A percentile compares a stretch with the other conserved stretches of the same genome.
These are phyloP conservation scores for Grallaria varia DNA, from an alignment of 2,113 vertebrate genomes.

Conservation along the genomic window DNA sequence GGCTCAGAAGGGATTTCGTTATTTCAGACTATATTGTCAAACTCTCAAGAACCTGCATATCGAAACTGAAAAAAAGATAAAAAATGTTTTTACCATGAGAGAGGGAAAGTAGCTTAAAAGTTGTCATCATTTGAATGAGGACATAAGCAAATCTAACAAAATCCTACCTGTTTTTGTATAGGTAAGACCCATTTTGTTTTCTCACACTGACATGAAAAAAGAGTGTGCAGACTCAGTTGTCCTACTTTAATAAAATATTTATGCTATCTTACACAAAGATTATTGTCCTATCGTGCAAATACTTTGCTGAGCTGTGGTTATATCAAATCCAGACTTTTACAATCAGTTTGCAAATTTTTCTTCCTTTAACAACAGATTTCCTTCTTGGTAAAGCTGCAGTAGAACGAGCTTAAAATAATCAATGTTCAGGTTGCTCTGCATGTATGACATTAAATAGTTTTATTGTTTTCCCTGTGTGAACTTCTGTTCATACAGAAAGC, in stretches of 20 bases:
- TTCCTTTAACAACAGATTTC: neutral
- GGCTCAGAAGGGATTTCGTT: neutral
- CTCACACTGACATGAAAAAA: neutral
- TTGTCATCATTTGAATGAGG: conserved; percentile 2
- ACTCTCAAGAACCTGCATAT: neutral
- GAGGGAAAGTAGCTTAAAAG: neutral
- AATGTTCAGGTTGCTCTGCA: neutral
- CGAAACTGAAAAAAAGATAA: neutral
- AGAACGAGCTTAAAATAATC: neutral
- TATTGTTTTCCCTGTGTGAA: neutral
- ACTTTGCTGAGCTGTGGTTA: neutral
- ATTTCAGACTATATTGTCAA: neutral
- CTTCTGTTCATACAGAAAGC: neutral
- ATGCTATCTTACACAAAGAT: neutral
- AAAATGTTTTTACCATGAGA: neutral
- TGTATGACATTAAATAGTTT: neutral
- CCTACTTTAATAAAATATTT: conserved; percentile 34
- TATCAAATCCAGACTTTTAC: conserved; percentile 3
- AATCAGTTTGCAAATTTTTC: neutral
- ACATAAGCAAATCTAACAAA: neutral
- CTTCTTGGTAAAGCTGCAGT: neutral
- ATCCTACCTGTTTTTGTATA: neutral
- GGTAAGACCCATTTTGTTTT: neutral
- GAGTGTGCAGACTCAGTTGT: neutral
- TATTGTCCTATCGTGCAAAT: neutral